A percentile compares a stretch with the other conserved stretches of the same genome.
Evolutionary conservation across 2,888 invertebrate genomes (phyloP).

Genomic region (Troides helena): DNA sequence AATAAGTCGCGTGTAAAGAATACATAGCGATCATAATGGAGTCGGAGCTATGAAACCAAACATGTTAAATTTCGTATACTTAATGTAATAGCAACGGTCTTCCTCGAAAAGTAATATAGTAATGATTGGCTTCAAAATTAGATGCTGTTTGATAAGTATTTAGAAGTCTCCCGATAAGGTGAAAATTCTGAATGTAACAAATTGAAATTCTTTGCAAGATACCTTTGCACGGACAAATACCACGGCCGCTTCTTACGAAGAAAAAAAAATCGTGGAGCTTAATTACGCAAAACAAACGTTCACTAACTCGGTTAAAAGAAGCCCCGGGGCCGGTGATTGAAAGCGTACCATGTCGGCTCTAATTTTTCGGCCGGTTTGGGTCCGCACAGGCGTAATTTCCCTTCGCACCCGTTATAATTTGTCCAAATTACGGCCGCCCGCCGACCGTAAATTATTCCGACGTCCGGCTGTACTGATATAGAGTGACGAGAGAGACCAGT

Average conservation of each 20-base stretch:
- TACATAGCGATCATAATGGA: too few species aligned
- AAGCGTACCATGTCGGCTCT: constrained; percentile 36
- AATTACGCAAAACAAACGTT: constrained; percentile 27
- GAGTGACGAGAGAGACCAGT: constrained; percentile 28
- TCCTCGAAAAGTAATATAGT: too few species aligned
- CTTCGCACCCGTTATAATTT: constrained; percentile 51
- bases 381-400: constrained; percentile 36
- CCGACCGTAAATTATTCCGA: constrained; percentile 34
- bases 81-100: too few species aligned
- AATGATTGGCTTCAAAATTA: too few species aligned
- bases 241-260: background rate
- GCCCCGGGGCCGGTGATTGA: constrained; percentile 41
- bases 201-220: constrained; percentile 1
- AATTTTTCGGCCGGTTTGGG: constrained; percentile 39
- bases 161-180: too few species aligned
- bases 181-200: background rate
- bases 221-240: background rate
- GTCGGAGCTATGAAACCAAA: too few species aligned
- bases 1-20: too few species aligned
- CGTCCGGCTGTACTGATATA: constrained; percentile 21
- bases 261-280: constrained; percentile 8
- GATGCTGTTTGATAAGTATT: too few species aligned
- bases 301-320: constrained; percentile 35
- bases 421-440: constrained; percentile 48
- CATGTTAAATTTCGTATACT: too few species aligned